These are phyloP conservation scores for Apteryx owenii DNA, from an alignment of 2,113 vertebrate species.

Conservation along the genomic window DNA sequence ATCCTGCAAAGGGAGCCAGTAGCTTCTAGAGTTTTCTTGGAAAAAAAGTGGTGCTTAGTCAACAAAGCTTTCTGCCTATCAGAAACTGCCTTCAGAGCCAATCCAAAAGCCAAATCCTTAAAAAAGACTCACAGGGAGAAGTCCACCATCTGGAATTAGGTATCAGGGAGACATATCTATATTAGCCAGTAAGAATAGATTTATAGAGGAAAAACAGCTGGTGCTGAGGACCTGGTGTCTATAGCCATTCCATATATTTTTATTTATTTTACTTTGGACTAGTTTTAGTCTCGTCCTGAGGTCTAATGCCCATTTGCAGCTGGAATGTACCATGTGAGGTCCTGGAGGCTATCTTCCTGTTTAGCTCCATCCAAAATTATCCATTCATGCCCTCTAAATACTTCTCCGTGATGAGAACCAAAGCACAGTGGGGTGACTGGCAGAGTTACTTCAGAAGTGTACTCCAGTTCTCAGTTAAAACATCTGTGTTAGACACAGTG, in stretches of 20 bases:
- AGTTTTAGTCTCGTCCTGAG: background rate
- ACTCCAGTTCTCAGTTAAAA: background rate
- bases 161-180: background rate
- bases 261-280: background rate
- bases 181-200: background rate
- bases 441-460: background rate
- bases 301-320: background rate
- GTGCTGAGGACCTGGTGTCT: background rate
- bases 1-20: background rate
- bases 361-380: background rate
- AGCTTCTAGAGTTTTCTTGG: background rate
- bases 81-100: background rate
- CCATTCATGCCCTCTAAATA: background rate
- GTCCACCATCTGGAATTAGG: background rate
- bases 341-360: background rate
- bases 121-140: background rate
- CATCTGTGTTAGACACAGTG: background rate
- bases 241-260: accelerated
- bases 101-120: background rate
- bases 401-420: background rate
- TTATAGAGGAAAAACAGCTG: background rate
- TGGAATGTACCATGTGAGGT: background rate
- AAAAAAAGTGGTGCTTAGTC: background rate
- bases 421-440: background rate
- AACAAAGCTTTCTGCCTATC: background rate